phyloP scores from a whole-genome alignment of 2,888 invertebrate genomes.

The Andrena dorsata region DNA sequence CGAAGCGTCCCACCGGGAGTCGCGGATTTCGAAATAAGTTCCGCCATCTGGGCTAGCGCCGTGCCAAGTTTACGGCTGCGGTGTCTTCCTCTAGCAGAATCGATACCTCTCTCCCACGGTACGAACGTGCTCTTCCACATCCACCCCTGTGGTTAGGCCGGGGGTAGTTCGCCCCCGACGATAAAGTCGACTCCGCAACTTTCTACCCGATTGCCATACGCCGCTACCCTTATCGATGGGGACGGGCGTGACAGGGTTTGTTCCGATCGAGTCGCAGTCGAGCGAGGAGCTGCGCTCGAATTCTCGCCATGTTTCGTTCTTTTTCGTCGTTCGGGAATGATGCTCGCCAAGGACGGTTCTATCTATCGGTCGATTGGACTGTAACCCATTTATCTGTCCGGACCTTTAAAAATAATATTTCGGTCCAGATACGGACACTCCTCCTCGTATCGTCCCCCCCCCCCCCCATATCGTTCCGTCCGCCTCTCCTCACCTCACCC shows the following conservation, averaged over 20 bases:
- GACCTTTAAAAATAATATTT: conserved; percentile 16
- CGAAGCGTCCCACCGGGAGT: background rate
- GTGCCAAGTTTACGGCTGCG: conserved; percentile 35
- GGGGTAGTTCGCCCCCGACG: conserved; percentile 48
- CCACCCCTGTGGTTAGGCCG: conserved; percentile 31
- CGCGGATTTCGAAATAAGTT: conserved; percentile 29
- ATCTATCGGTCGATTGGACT: conserved; percentile 38
- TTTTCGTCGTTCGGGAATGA: background rate
- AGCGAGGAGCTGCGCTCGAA: background rate
- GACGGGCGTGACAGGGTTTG: too few species aligned
- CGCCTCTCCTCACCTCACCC: background rate
- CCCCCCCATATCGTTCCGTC: conserved; percentile 50
- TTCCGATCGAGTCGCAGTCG: background rate
- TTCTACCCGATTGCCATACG: conserved; percentile 1
- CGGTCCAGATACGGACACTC: conserved; percentile 25
- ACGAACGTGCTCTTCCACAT: conserved; percentile 60
- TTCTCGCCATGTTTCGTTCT: conserved; percentile 9
- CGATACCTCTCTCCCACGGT: conserved; percentile 59
- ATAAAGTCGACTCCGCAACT: conserved; percentile 32
- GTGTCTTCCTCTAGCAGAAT: conserved; percentile 39
- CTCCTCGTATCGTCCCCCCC: conserved; percentile 18
- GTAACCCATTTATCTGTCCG: conserved; percentile 26
- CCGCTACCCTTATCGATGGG: conserved; percentile 18
- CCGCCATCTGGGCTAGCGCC: conserved; percentile 54
- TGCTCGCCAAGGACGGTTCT: conserved; percentile 28